Conservation (phyloP, 2,888 invertebrate species). For the Diadegma fenestrale region DNA sequence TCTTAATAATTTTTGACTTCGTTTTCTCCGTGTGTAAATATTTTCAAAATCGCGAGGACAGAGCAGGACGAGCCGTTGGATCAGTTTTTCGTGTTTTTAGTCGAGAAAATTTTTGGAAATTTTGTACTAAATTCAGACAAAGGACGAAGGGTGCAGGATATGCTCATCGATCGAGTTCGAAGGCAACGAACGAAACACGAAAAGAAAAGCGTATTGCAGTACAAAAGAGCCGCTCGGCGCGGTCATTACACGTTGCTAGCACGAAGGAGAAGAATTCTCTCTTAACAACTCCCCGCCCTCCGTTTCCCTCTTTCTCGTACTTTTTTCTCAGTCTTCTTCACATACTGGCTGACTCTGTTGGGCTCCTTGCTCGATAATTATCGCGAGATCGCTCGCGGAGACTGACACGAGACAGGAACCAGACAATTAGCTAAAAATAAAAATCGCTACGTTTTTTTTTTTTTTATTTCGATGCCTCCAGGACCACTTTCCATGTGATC, state of each 20-base stretch:
- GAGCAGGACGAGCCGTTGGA: too few species aligned
- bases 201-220: constrained; percentile 64
- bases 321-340: constrained; percentile 23
- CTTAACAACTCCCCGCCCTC: constrained; percentile 33
- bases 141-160: neutral
- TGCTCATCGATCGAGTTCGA: constrained; percentile 44
- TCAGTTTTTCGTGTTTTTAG: neutral
- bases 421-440: constrained; percentile 69
- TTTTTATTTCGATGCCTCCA: constrained; percentile 9
- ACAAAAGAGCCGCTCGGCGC: constrained; percentile 75
- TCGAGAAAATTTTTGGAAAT: neutral
- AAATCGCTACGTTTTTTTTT: constrained; percentile 55
- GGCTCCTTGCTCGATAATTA: constrained; percentile 58
- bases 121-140: constrained; percentile 26
- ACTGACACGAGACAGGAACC: constrained; percentile 61
- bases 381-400: constrained; percentile 66
- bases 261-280: constrained; percentile 57
- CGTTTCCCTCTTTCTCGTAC: constrained; percentile 13
- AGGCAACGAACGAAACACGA: constrained; percentile 31
- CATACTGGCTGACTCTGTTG: constrained; percentile 18
- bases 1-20: too few species aligned
- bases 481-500: constrained; percentile 14
- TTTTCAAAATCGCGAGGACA: neutral
- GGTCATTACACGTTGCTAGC: constrained; percentile 72
- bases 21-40: too few species aligned